Evolutionary conservation across 2,113 vertebrate species (phyloP).

Genomic region (Notarius lentiginosus): DNA sequence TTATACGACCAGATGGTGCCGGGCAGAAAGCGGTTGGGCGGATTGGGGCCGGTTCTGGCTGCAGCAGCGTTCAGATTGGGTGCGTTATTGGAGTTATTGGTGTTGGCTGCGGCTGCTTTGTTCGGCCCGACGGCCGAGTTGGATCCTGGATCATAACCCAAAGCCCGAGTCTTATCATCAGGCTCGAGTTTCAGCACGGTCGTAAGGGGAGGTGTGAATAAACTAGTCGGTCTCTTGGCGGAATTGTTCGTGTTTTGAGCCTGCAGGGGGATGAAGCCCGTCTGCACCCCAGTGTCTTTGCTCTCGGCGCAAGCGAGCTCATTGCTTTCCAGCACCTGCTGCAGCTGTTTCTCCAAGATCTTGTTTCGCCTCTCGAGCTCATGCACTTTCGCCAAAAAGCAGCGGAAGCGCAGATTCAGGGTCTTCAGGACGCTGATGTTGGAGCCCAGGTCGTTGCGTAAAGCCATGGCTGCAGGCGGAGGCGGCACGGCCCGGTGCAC

Average conservation of each 20-base stretch:
- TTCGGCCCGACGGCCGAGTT: slow-evolving; percentile 67
- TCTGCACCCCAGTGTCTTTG: slow-evolving; percentile 86
- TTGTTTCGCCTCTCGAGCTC: slow-evolving; percentile 93
- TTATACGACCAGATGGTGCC: slow-evolving; percentile 96
- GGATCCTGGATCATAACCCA: slow-evolving; percentile 42
- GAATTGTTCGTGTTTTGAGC: slow-evolving; percentile 76
- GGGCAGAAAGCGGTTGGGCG: slow-evolving; percentile 80
- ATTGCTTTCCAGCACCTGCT: slow-evolving; percentile 84
- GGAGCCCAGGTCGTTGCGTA: slow-evolving; percentile 94
- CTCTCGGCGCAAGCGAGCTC: slow-evolving; percentile 66
- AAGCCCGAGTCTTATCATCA: slow-evolving; percentile 31
- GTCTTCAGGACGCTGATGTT: slow-evolving; percentile 96
- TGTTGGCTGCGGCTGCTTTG: slow-evolving; percentile 62
- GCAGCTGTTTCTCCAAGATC: slow-evolving; percentile 90
- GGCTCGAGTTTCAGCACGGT: slow-evolving; percentile 60
- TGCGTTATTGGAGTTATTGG: slow-evolving; percentile 52
- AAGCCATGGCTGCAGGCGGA: slow-evolving; percentile 87
- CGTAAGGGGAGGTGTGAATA: slow-evolving; percentile 63
- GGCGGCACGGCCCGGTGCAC: slow-evolving; percentile 60
- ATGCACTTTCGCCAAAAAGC: slow-evolving; percentile 95
- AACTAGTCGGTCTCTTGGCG: slow-evolving; percentile 69
- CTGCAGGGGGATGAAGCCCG: slow-evolving; percentile 76
- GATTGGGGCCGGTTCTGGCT: slow-evolving; percentile 60
- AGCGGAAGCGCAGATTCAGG: slow-evolving; percentile 91
- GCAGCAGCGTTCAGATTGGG: slow-evolving; percentile 46